phyloP scores from a whole-genome alignment of 1,140 invertebrate species.

The Bombus affinis region DNA sequence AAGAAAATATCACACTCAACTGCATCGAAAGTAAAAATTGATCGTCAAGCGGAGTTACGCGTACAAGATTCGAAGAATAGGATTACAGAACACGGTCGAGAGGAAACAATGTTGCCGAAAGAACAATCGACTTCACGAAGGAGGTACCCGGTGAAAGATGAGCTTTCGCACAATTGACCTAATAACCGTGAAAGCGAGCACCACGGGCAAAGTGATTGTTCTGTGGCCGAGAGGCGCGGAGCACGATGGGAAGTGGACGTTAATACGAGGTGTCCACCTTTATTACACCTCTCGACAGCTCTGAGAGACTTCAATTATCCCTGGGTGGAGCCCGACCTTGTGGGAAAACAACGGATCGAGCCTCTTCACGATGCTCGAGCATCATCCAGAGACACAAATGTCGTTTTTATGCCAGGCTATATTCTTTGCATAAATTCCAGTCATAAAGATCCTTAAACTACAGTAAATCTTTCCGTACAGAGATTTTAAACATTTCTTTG shows the following conservation, averaged over 20 bases:
- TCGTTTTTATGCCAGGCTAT: not conserved
- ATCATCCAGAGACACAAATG: not conserved
- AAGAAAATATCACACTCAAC: not conserved
- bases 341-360: constrained; percentile 50
- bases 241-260: constrained; percentile 39
- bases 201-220: constrained; percentile 45
- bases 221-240: constrained; percentile 34
- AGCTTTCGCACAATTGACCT: constrained; percentile 61
- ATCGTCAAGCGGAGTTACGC: not conserved
- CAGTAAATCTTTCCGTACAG: not conserved
- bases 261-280: constrained; percentile 64
- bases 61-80: not conserved
- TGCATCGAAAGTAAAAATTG: no score
- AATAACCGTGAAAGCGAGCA: constrained; percentile 61
- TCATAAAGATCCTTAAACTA: not conserved
- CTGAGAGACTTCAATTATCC: constrained; percentile 58
- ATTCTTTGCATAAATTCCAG: not conserved
- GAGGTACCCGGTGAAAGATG: constrained; percentile 29
- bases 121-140: constrained; percentile 17
- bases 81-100: not conserved
- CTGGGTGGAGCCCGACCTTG: constrained; percentile 41
- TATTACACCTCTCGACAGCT: constrained; percentile 55
- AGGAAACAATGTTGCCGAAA: not conserved
- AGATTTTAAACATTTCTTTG: not conserved
- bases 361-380: not conserved